These are phyloP conservation scores for Morpho helenor DNA, from an alignment of 2,888 invertebrate species.

Conservation along the genomic window DNA sequence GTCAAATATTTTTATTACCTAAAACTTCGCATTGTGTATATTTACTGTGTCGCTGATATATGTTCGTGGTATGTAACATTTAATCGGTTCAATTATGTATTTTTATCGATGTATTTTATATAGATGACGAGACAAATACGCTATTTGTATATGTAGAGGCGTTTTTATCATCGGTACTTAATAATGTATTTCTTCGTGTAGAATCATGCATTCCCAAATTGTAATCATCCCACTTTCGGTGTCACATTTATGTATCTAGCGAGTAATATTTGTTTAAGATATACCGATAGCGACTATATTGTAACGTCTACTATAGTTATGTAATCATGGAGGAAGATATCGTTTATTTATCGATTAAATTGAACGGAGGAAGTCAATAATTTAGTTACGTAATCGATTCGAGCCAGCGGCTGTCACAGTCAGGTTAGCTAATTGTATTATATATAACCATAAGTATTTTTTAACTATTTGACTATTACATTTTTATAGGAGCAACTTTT, in stretches of 20 bases:
- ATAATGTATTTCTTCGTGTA: conserved; percentile 71
- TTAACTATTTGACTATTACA: conserved; percentile 66
- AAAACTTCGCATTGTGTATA: conserved; percentile 48
- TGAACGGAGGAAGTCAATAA: conserved; percentile 36
- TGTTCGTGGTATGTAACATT: conserved; percentile 23
- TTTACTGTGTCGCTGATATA: conserved; percentile 31
- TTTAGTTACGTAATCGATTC: conserved; percentile 50
- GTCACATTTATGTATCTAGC: conserved; percentile 71
- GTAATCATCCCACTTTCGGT: conserved; percentile 69
- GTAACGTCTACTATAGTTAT: conserved; percentile 57
- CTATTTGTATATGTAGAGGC: conserved; percentile 64
- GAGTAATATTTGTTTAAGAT: conserved; percentile 72
- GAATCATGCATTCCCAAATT: conserved; percentile 77
- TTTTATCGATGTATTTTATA: conserved; percentile 34
- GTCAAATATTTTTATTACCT: conserved; percentile 69
- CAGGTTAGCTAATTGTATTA: conserved; percentile 61
- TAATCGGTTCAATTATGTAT: conserved; percentile 40
- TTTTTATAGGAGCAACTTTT: conserved; percentile 63
- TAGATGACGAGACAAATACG: conserved; percentile 50
- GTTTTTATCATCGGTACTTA: conserved; percentile 73
- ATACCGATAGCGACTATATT: conserved; percentile 61
- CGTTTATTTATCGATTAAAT: conserved; percentile 34
- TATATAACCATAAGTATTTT: conserved; percentile 44
- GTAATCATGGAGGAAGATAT: conserved; percentile 56
- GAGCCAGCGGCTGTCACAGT: conserved; percentile 55